phyloP scores from a whole-genome alignment of 1,140 invertebrate genomes.

The Drosophila novamexicana region DNA sequence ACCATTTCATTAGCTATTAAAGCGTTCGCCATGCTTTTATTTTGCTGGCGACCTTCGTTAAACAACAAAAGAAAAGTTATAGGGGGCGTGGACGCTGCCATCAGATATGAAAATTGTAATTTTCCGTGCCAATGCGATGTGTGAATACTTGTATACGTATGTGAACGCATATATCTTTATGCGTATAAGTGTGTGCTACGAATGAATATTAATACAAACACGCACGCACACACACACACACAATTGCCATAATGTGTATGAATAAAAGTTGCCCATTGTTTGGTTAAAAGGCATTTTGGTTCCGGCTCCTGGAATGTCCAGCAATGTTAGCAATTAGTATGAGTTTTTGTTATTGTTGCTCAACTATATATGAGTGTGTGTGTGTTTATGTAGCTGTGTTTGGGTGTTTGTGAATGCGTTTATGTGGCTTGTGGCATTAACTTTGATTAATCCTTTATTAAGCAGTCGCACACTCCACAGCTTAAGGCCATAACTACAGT shows the following conservation, averaged over 20 bases:
- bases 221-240: constrained; percentile 24
- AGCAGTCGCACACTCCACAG: constrained; percentile 28
- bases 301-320: constrained; percentile 33
- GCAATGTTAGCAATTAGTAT: constrained; percentile 67
- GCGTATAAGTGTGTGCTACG: neutral
- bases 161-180: neutral
- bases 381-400: constrained; percentile 6
- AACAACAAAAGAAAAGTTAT: constrained; percentile 25
- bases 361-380: neutral
- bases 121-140: constrained; percentile 50
- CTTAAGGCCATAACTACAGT: neutral
- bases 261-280: constrained; percentile 71
- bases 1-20: constrained; percentile 3
- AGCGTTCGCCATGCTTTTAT: constrained; percentile 27
- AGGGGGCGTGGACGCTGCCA: constrained; percentile 19
- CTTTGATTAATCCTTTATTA: constrained; percentile 75
- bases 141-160: constrained; percentile 5
- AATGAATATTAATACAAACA: constrained; percentile 67
- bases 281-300: constrained; percentile 51
- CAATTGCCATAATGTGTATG: constrained; percentile 39
- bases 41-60: constrained; percentile 25
- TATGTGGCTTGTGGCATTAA: constrained; percentile 49
- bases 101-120: constrained; percentile 70
- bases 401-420: constrained; percentile 39
- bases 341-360: constrained; percentile 24